Evolutionary conservation across 2,797 vertebrate species (phyloP), one percentile per base, ranked within the genome.

Genomic region (Propithecus deckenii): DNA sequence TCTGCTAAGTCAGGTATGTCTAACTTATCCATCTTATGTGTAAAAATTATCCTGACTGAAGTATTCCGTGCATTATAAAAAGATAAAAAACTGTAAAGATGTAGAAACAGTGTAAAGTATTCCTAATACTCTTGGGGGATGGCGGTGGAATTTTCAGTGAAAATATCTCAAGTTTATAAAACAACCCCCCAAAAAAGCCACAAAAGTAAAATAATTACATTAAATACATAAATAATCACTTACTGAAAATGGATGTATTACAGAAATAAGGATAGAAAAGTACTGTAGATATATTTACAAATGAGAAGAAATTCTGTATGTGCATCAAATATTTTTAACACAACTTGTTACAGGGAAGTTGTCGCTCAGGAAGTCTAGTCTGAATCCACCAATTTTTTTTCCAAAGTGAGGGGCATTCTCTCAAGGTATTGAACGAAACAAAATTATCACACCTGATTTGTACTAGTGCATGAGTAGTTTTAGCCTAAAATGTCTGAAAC

Each of bases 1-100:
- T 89, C 96, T 95, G 94, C 95, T 94, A 95, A 91, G 81, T 97
- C 83, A 97, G 75, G 80, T 97, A 96, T 89, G 94, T 75, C 74
- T 94, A 91, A 74, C 30, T 87, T 93, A 75, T 76, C 80, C 38
- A 84, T 84, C n/a, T 35, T 95, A 71, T 78, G 55, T 76, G 38
- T 97, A 88, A 95, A 96, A 88, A n/a, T 69, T 46, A 32, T 65
- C 50, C 48, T 95, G 22, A 85, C 28, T 86, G 72, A 93, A 96
- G 30, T 83, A 96, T 75, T 90, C 28, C 5, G 74, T 55, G 67
- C 23, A 91, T 80, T 85, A 84, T 30, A 91, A 81, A 94, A 88
- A 88, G 55, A 88, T 55, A 89, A 78, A 81, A 93, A 87, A 59
- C 18, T 17, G 7, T 78, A 41, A 72, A 95, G 55, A 80, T 43